Conservation (phyloP, 2,888 invertebrate genomes). For the Yponomeuta evonymella region DNA sequence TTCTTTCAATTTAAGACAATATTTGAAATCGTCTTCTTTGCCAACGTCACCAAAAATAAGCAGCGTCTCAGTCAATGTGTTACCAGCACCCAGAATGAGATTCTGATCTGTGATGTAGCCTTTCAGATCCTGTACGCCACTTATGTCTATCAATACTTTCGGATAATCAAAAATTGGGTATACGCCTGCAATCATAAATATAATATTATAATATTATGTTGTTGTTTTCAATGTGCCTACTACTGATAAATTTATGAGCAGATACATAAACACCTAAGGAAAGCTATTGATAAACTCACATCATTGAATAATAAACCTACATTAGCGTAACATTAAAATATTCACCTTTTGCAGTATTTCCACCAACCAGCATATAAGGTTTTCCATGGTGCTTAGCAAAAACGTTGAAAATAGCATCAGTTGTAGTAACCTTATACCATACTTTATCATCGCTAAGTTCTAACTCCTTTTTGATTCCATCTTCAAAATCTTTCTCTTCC, state of each 20-base stretch:
- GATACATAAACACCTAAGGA: conserved; percentile 48
- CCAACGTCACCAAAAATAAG: conserved; percentile 55
- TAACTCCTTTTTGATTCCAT: conserved; percentile 20
- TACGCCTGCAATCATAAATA: conserved; percentile 40
- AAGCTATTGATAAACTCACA: conserved; percentile 35
- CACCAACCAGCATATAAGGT: conserved; percentile 78
- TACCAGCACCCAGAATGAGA: conserved; percentile 56
- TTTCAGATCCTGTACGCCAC: conserved; percentile 52
- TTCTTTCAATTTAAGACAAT: conserved; percentile 78
- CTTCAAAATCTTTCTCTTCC: conserved; percentile 26
- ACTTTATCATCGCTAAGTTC: conserved; percentile 42
- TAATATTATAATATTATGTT: conserved; percentile 24
- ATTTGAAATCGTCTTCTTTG: conserved; percentile 43
- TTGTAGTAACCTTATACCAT: conserved; percentile 69
- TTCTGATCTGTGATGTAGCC: conserved; percentile 49
- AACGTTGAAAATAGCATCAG: conserved; percentile 61
- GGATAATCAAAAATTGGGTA: conserved; percentile 55
- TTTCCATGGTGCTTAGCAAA: conserved; percentile 39
- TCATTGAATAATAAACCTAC: conserved; percentile 30
- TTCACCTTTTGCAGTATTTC: conserved; percentile 85
- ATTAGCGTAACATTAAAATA: background rate
- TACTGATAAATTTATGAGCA: conserved; percentile 63
- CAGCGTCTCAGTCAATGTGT: conserved; percentile 61
- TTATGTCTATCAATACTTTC: conserved; percentile 54
- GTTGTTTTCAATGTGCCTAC: conserved; percentile 84